These are phyloP conservation scores for Bombus pyrosoma DNA, from an alignment of 1,140 invertebrate genomes.

Conservation along the genomic window DNA sequence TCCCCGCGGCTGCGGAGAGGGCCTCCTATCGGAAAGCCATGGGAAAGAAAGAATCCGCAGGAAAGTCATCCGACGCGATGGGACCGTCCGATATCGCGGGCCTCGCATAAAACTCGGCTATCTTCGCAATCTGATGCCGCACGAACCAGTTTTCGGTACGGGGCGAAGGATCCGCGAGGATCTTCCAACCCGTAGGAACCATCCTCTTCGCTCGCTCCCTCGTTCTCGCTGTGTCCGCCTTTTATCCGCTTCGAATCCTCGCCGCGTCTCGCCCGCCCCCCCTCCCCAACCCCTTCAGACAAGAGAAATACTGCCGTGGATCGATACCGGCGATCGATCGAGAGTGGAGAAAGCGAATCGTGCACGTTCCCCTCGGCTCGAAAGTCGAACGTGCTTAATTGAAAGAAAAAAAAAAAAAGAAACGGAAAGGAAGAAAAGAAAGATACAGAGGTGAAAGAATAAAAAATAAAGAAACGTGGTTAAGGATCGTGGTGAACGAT, in stretches of 20 bases:
- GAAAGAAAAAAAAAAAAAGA: slow-evolving; percentile 31
- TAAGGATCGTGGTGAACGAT: not conserved
- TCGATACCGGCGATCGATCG: slow-evolving; percentile 71
- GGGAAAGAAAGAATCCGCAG: slow-evolving; percentile 80
- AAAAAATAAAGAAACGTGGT: not conserved
- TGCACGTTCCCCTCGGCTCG: slow-evolving; percentile 47
- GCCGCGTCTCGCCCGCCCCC: too few species aligned
- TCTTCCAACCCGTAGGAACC: slow-evolving; percentile 22
- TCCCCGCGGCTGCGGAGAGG: slow-evolving; percentile 41
- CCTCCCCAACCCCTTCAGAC: not conserved
- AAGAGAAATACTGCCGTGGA: slow-evolving; percentile 48
- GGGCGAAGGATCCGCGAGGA: slow-evolving; percentile 63
- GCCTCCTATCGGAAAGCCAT: slow-evolving; percentile 76
- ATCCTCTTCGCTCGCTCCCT: not conserved
- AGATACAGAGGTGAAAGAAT: not conserved
- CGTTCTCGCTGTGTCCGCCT: not conserved
- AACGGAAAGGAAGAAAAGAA: not conserved
- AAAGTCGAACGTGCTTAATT: slow-evolving; percentile 45
- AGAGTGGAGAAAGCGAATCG: slow-evolving; percentile 65
- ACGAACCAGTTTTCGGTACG: slow-evolving; percentile 80
- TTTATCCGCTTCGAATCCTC: slow-evolving; percentile 39
- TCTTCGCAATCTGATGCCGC: slow-evolving; percentile 81
- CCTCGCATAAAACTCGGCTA: slow-evolving; percentile 79
- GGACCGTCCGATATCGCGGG: slow-evolving; percentile 74
- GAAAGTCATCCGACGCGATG: slow-evolving; percentile 79